A percentile compares a stretch with the other conserved stretches of the same genome.
These are phyloP conservation scores for Leptinotarsa defecta DNA, from an alignment of 1,140 invertebrate genomes.

Conservation along the genomic window DNA sequence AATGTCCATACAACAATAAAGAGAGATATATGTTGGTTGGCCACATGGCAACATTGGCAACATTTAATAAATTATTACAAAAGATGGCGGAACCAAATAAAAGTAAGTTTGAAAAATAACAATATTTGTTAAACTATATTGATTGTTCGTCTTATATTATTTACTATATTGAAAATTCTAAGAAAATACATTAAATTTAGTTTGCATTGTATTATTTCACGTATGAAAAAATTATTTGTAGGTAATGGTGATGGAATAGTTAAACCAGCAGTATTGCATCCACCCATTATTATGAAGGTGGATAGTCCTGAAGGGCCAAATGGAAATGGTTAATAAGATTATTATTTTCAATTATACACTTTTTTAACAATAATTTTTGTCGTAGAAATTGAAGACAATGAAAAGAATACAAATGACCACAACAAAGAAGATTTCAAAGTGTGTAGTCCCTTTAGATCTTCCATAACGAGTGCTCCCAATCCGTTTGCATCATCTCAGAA, in stretches of 20 bases:
- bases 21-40: too few relatives aligned
- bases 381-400: slow-evolving; percentile 42
- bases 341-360: not conserved
- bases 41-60: not conserved
- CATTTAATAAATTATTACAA: slow-evolving; percentile 5
- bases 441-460: slow-evolving; percentile 33
- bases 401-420: slow-evolving; percentile 34
- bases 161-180: not conserved
- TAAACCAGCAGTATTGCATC: slow-evolving; percentile 32
- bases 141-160: not conserved
- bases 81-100: slow-evolving; percentile 34
- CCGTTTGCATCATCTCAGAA: slow-evolving; percentile 37
- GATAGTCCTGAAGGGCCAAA: slow-evolving; percentile 46
- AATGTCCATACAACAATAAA: too few relatives aligned
- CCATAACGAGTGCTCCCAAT: slow-evolving; percentile 26
- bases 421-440: slow-evolving; percentile 38
- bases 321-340: slow-evolving; percentile 38
- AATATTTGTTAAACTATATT: not conserved
- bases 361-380: slow-evolving; percentile 21
- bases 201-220: too few relatives aligned
- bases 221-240: not conserved
- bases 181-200: too few relatives aligned
- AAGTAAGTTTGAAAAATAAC: slow-evolving; percentile 31
- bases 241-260: slow-evolving; percentile 9
- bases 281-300: slow-evolving; percentile 50